A percentile compares a stretch with the other conserved stretches of the same genome.
Evolutionary conservation across 2,113 vertebrate species (phyloP).

Genomic region (Harpagus bidentatus): DNA sequence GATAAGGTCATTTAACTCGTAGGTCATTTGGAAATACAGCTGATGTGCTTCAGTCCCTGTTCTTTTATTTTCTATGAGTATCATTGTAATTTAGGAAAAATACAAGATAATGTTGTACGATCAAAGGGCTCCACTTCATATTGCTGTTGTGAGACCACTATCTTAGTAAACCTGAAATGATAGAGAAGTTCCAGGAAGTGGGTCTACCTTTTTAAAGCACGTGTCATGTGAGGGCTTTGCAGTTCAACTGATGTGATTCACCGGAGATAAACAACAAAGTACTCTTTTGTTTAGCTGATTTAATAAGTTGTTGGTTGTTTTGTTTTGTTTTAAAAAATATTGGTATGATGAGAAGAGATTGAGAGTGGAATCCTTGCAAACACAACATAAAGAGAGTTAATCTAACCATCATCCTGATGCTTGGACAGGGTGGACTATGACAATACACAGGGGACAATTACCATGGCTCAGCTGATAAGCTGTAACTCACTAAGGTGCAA

Average conservation of each 20-base stretch:
- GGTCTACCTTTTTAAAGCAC: not conserved
- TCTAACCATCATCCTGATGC: not conserved
- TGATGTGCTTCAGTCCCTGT: not conserved
- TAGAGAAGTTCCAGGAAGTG: not conserved
- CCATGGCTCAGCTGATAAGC: slow-evolving; percentile 28
- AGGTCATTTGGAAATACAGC: not conserved
- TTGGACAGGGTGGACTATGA: not conserved
- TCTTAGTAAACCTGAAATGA: not conserved
- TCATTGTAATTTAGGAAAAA: not conserved
- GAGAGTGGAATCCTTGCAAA: not conserved
- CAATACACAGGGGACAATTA: slow-evolving; percentile 24
- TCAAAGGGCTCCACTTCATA: not conserved
- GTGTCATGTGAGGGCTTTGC: not conserved
- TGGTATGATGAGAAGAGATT: not conserved
- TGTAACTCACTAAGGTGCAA: slow-evolving; percentile 5
- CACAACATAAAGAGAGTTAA: not conserved
- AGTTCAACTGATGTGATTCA: not conserved
- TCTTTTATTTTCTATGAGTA: not conserved
- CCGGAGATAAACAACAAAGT: not conserved
- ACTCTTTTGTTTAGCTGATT: not conserved
- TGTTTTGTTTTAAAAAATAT: not conserved
- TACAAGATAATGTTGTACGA: not conserved
- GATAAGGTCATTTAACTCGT: not conserved
- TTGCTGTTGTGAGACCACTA: not conserved
- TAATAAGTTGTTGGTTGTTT: not conserved